Percentiles rank a stretch among this genome's conserved stretches.
Conservation (phyloP, 64 coral and sea anemone genomes). For the Hydrozoanthus tunicans region DNA sequence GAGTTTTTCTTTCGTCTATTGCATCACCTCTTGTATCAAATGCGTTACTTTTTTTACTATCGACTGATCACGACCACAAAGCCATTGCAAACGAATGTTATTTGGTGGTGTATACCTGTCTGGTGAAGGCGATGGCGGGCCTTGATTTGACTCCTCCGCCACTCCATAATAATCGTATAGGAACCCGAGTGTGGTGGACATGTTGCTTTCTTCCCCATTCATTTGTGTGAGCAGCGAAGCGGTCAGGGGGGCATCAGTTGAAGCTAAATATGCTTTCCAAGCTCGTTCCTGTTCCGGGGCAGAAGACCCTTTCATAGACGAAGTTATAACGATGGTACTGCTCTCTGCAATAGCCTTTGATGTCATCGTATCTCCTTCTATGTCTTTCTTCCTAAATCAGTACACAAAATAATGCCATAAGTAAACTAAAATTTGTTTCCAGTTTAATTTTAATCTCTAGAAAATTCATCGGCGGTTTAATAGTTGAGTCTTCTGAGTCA, state of each 20-base stretch:
- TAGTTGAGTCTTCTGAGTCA: neutral
- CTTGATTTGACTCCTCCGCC: slow-evolving; percentile 81
- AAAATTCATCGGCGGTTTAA: too few species aligned
- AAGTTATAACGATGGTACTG: slow-evolving; percentile 75
- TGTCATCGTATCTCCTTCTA: slow-evolving; percentile 35
- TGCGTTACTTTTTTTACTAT: neutral
- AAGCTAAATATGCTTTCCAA: slow-evolving; percentile 92
- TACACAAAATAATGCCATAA: neutral
- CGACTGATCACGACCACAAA: neutral
- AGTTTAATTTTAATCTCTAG: neutral
- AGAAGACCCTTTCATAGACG: slow-evolving; percentile 43
- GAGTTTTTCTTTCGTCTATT: too few species aligned
- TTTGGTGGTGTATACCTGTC: slow-evolving; percentile 58
- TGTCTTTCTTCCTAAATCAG: slow-evolving; percentile 17
- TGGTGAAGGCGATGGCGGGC: slow-evolving; percentile 70
- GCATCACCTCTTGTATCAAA: neutral
- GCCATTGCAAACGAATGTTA: neutral
- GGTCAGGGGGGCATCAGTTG: slow-evolving; percentile 71
- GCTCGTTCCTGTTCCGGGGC: slow-evolving; percentile 70
- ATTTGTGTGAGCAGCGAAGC: slow-evolving; percentile 68
- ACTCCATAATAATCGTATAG: slow-evolving; percentile 95
- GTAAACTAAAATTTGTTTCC: neutral
- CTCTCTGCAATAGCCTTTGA: slow-evolving; percentile 49
- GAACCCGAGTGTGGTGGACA: slow-evolving; percentile 85
- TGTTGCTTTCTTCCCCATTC: slow-evolving; percentile 88